These are phyloP conservation scores for Callinectes sapidus DNA, from an alignment of 2,888 invertebrate species.

Conservation along the genomic window DNA sequence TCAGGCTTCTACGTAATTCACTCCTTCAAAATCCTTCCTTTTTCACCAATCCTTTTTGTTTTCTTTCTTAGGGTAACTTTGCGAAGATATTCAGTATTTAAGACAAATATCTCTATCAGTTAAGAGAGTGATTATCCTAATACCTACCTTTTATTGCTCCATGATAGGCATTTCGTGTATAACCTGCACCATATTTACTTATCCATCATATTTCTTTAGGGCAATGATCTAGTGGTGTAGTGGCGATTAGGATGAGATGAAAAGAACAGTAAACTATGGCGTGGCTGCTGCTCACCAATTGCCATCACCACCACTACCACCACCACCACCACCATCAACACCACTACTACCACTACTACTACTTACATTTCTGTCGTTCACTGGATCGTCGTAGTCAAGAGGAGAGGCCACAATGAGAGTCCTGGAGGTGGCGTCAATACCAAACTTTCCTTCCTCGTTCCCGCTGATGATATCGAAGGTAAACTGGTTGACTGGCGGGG, in stretches of 20 bases:
- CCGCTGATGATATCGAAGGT: slow-evolving; percentile 47
- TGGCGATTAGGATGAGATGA: background rate
- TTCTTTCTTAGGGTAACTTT: background rate
- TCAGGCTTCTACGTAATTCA: background rate
- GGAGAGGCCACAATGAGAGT: slow-evolving; percentile 87
- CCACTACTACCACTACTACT: background rate
- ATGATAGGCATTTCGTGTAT: too few species aligned
- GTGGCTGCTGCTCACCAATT: background rate
- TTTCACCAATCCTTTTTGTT: background rate
- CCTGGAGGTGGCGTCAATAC: slow-evolving; percentile 89
- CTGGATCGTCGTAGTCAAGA: slow-evolving; percentile 75
- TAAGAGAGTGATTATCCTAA: background rate
- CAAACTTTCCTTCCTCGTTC: slow-evolving; percentile 81
- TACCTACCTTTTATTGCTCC: background rate
- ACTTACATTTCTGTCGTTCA: slow-evolving; percentile 48
- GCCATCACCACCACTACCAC: background rate
- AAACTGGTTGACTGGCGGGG: slow-evolving; percentile 45
- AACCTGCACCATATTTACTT: background rate
- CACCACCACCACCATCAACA: background rate
- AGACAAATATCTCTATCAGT: background rate
- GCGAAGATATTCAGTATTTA: background rate
- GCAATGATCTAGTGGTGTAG: background rate
- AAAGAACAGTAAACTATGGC: background rate
- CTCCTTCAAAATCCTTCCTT: background rate
- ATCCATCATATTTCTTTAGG: background rate